Base-by-base conservation (phyloP, 1,140 invertebrate genomes). In the Araneus ventricosus region DNA sequence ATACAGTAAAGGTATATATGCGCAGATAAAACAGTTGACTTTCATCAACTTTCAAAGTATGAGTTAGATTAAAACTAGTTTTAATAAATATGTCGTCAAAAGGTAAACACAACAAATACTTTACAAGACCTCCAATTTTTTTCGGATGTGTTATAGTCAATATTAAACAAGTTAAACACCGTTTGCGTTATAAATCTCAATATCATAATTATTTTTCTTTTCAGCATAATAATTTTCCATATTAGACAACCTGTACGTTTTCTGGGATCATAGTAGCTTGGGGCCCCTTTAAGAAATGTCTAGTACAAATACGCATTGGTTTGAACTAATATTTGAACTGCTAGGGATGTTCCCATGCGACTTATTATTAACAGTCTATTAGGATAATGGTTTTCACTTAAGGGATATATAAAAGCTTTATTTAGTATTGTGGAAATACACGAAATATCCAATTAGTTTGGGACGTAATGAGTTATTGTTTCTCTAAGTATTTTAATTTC, bases 121-220 rank as follows among this genome's bases (percentile, higher is more conserved):
- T n/a, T n/a, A n/a, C n/a, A n/a, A n/a, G n/a, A n/a, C n/a, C n/a
- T n/a, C n/a, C n/a, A n/a, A n/a, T n/a, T n/a, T n/a, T n/a, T n/a
- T n/a, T n/a, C n/a, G n/a, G n/a, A n/a, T n/a, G n/a, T n/a, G n/a
- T n/a, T n/a, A n/a, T n/a, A n/a, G n/a, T n/a, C n/a, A n/a, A n/a
- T n/a, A n/a, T n/a, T n/a, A n/a, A n/a, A n/a, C n/a, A n/a, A n/a
- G n/a, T n/a, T n/a, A n/a, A n/a, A n/a, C n/a, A n/a, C n/a, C n/a
- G n/a, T n/a, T n/a, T n/a, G n/a, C n/a, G n/a, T n/a, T n/a, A n/a
- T n/a, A n/a, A n/a, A n/a, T n/a, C n/a, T n/a, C n/a, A n/a, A n/a
- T n/a, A n/a, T n/a, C n/a, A n/a, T n/a, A n/a, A 87, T 63, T 87
- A 87, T 59, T 87, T 87, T 34, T 82, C 37, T 52, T 82, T 27